Percentiles rank a stretch among this genome's conserved stretches.
Evolutionary conservation across 2,888 invertebrate genomes (phyloP).

Genomic region (Lamellibrachia columna): DNA sequence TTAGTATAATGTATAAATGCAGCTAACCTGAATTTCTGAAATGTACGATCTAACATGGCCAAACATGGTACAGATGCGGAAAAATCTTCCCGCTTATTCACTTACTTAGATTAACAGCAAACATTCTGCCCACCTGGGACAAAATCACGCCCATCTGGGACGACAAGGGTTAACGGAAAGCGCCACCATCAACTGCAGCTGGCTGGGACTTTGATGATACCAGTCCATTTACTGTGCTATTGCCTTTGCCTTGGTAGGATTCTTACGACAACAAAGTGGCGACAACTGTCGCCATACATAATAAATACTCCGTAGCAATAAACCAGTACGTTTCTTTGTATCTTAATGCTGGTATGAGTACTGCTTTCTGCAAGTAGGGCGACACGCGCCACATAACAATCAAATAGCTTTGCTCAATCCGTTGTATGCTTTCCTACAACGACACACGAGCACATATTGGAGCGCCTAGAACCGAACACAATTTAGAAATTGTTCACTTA

Average conservation of each 20-base stretch:
- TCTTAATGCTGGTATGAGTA: not conserved
- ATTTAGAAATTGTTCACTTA: not conserved
- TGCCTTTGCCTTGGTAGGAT: not conserved
- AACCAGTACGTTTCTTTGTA: not conserved
- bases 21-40: not conserved
- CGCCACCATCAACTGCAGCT: not conserved
- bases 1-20: not conserved
- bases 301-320: not conserved
- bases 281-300: not conserved
- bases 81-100: not conserved
- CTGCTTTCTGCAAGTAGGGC: not conserved
- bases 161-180: not conserved
- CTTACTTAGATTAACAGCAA: not conserved
- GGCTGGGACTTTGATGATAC: not conserved
- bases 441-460: not conserved
- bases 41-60: not conserved
- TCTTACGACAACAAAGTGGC: not conserved
- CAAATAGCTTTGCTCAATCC: not conserved
- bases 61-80: not conserved
- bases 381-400: conserved; percentile 12
- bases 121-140: not conserved
- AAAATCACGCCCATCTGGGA: not conserved
- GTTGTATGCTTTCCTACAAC: not conserved
- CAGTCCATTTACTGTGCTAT: not conserved
- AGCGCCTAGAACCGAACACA: not conserved